These are phyloP conservation scores for Apotomis turbidana DNA, from an alignment of 2,888 invertebrate species.

Conservation along the genomic window DNA sequence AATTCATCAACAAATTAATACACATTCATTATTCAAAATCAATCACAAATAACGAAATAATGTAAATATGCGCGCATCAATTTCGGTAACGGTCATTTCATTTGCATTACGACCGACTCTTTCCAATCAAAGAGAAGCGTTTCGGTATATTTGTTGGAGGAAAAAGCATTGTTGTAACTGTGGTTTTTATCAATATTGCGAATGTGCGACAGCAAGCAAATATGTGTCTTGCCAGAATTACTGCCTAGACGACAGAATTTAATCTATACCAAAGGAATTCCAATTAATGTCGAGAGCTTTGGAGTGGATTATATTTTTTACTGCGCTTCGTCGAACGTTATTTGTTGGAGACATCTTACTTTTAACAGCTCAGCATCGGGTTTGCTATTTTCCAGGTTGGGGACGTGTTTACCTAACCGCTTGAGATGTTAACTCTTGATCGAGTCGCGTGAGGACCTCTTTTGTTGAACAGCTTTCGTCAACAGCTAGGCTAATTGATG, in stretches of 20 bases:
- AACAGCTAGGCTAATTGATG: conserved; percentile 3
- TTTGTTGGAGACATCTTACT: conserved; percentile 20
- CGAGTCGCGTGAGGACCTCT: conserved; percentile 4
- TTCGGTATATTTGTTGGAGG: conserved; percentile 18
- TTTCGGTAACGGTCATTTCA: conserved; percentile 36
- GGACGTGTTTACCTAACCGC: conserved; percentile 26
- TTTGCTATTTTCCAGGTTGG: conserved; percentile 19
- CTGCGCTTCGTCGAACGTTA: conserved; percentile 11
- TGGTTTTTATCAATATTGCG: conserved; percentile 32
- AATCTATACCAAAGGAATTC: conserved; percentile 43
- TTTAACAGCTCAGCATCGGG: conserved; percentile 12
- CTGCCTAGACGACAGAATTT: conserved; percentile 37
- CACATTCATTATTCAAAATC: conserved; percentile 1
- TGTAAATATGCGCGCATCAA: conserved; percentile 33
- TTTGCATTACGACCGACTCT: conserved; percentile 39
- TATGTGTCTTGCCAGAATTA: conserved; percentile 33
- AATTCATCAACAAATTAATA: conserved; percentile 1
- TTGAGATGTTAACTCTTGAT: conserved; percentile 9
- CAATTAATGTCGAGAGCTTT: conserved; percentile 43
- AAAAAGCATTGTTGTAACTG: conserved; percentile 13
- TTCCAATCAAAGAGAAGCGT: conserved; percentile 32
- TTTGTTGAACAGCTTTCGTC: conserved; percentile 10
- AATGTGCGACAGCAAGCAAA: conserved; percentile 13
- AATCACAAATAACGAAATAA: conserved; percentile 18
- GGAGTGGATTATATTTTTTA: conserved; percentile 41